Conservation (phyloP, 2,797 vertebrate species). For the Sebastes itinus region DNA sequence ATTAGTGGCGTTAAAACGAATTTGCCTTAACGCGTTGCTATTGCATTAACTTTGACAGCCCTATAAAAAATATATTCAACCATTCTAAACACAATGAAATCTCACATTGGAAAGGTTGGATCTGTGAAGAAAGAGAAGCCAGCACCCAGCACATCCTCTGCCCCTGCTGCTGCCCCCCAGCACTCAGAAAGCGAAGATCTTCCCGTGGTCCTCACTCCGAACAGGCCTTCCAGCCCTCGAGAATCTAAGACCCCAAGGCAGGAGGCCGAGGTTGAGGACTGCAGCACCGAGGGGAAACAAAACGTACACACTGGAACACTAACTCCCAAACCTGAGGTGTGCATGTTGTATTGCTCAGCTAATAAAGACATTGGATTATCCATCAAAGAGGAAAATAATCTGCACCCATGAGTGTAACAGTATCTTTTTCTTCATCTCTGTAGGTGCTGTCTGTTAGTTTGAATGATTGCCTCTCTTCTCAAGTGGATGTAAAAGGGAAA, state of each 20-base stretch:
- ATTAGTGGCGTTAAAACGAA: too few species aligned
- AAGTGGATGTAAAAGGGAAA: conserved; percentile 80
- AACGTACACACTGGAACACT: conserved; percentile 57
- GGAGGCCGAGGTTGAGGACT: conserved; percentile 52
- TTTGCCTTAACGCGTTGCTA: fast-evolving
- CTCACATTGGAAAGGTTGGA: conserved; percentile 47
- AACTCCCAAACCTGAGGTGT: conserved; percentile 70
- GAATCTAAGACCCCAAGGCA: conserved; percentile 54
- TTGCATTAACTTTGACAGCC: too few species aligned
- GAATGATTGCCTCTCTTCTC: conserved; percentile 67
- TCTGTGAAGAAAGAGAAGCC: conserved; percentile 61
- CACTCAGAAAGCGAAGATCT: conserved; percentile 38
- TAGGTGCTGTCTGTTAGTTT: conserved; percentile 61
- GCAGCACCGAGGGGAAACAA: conserved; percentile 54
- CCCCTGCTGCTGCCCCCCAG: conserved; percentile 20
- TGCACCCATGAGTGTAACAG: neutral
- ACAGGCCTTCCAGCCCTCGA: conserved; percentile 45
- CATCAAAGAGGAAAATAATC: neutral
- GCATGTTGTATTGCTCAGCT: neutral
- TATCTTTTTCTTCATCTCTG: neutral
- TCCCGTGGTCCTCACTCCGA: conserved; percentile 5
- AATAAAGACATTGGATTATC: neutral
- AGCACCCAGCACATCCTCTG: conserved; percentile 27
- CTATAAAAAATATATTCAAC: neutral
- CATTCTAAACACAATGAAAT: neutral